Evolutionary conservation across 1,140 invertebrate species (phyloP), one percentile per base, ranked within the genome.

Genomic region (Globodera ellingtonae): DNA sequence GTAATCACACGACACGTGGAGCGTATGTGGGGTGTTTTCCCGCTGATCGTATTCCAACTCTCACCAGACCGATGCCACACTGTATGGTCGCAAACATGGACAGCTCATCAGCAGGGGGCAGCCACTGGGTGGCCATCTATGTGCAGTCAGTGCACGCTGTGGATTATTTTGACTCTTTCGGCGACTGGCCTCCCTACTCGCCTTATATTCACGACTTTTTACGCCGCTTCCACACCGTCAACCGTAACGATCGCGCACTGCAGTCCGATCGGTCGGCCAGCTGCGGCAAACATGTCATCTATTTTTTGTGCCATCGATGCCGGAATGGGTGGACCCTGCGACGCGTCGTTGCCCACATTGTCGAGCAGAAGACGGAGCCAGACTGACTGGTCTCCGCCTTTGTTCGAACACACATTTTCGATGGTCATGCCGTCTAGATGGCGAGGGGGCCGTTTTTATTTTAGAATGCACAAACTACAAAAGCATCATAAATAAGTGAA

Each of bases 21-120:
- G 21, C 56, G 8, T 76, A 21, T 70, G 24, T 21, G 8, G 75
- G 46, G 24, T 52, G 52, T 18, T 76, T 76, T 52, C 69, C 35
- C 0, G 18, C 56, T 0, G 56, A 59, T 18, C 10, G 15, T 0
- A 10, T 59, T 15, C 10, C 15, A 2, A 15, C 5, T 0, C 10
- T 6, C 15, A 0, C 15, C 5, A 1, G 9, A 1, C 5, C 15
- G 15, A 5, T 59, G 56, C 56, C 56, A 10, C 15, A 59, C 5
- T 59, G 56, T 18, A 15, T 59, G 10, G 56, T 59, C 0, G 56
- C 56, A 15, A 59, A 59, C 56, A 18, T 18, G 0, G 56, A 59
- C 15, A 10, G 10, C 9, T 15, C 10, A 5, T 6, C 10, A 15
- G 5, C 18, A 15, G 5, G 10, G 5, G 56, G 56, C 5, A 15